phyloP scores from a whole-genome alignment of 2,113 vertebrate genomes.

The Campylomormyrus tamandua region DNA sequence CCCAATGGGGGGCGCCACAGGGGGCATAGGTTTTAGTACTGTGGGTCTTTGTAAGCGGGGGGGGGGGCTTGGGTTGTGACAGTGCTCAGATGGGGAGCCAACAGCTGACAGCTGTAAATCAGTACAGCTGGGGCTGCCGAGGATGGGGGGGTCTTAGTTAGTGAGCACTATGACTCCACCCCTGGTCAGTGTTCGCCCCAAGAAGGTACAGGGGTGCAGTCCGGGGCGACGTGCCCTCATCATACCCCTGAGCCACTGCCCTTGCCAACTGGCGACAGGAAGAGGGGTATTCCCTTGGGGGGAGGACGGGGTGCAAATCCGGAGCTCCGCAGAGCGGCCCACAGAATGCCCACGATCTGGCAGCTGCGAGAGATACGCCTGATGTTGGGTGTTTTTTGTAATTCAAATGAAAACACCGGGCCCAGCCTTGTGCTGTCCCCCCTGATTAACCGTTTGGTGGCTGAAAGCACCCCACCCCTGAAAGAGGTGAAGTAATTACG shows the following conservation, averaged over 20 bases:
- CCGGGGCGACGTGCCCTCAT: background rate
- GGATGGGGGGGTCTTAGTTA: background rate
- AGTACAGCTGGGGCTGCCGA: background rate
- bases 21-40: background rate
- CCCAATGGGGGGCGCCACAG: background rate
- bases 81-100: background rate
- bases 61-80: background rate
- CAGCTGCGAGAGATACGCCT: background rate
- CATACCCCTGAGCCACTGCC: background rate
- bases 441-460: slow-evolving; percentile 14
- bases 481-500: slow-evolving; percentile 15
- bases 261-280: background rate
- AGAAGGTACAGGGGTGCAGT: background rate
- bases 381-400: background rate
- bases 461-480: background rate
- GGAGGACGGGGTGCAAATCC: background rate
- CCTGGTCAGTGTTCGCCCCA: background rate
- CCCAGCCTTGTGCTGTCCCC: background rate
- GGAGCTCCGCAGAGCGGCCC: background rate
- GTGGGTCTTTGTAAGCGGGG: background rate
- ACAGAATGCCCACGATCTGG: background rate
- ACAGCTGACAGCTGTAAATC: background rate
- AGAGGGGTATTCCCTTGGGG: background rate
- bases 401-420: background rate
- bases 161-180: background rate